Percentiles rank a stretch among this genome's conserved stretches.
Conservation (phyloP, 2,113 vertebrate genomes). For the Entelurus aequoreus region DNA sequence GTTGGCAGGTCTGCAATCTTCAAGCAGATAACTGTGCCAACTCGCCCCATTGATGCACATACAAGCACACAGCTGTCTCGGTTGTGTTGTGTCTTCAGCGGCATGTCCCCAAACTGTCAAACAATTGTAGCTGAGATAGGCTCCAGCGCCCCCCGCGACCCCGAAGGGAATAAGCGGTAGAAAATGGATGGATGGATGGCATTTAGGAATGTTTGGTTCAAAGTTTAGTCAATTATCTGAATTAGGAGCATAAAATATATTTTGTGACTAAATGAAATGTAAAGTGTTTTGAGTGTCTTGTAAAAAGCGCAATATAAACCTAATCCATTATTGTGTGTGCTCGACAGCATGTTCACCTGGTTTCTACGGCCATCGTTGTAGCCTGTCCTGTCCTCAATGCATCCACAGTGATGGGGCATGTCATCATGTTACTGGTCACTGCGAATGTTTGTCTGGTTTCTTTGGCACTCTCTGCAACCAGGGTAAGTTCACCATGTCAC, state of each 20-base stretch:
- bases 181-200: too few relatives aligned
- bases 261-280: background rate
- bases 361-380: constrained; percentile 80
- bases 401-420: constrained; percentile 82
- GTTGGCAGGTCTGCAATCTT: too few relatives aligned
- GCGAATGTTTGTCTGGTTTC: constrained; percentile 85
- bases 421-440: constrained; percentile 82
- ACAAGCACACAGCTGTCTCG: too few relatives aligned
- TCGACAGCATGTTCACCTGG: constrained; percentile 80
- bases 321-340: constrained; percentile 10
- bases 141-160: too few relatives aligned
- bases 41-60: too few relatives aligned
- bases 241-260: constrained; percentile 28
- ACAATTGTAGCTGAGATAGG: too few relatives aligned
- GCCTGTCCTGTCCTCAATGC: constrained; percentile 82
- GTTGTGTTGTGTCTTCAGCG: too few relatives aligned
- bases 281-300: too few relatives aligned
- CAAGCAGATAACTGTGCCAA: too few relatives aligned
- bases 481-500: constrained; percentile 61
- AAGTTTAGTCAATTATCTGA: constrained; percentile 43
- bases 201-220: constrained; percentile 29
- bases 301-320: too few relatives aligned
- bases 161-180: too few relatives aligned
- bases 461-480: constrained; percentile 86
- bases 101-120: too few relatives aligned